A percentile compares a stretch with the other conserved stretches of the same genome.
phyloP scores from a whole-genome alignment of 2,797 vertebrate species.

The Falco novaeseelandiae region DNA sequence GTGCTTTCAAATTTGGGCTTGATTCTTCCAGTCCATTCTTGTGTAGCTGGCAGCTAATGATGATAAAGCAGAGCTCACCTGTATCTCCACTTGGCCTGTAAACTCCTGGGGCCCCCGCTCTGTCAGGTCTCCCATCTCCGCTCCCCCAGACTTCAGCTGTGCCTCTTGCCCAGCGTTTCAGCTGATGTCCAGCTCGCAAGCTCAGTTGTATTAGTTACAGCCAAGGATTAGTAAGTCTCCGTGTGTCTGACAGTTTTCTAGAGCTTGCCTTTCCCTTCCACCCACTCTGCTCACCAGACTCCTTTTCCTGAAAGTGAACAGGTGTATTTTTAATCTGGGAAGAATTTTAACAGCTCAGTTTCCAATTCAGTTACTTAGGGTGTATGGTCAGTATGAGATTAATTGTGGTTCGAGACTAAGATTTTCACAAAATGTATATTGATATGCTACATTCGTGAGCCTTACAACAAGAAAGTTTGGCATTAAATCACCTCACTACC shows the following conservation, averaged over 20 bases:
- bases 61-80: neutral
- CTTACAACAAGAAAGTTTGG: neutral
- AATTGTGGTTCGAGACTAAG: neutral
- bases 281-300: neutral
- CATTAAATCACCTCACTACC: neutral
- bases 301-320: neutral
- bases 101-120: neutral
- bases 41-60: neutral
- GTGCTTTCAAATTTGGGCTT: neutral
- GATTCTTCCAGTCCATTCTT: neutral
- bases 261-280: neutral
- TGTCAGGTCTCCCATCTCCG: neutral
- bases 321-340: slow-evolving; percentile 53
- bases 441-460: neutral
- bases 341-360: neutral
- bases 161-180: neutral
- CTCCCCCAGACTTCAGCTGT: neutral
- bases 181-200: neutral
- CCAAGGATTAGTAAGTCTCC: neutral
- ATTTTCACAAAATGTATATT: neutral
- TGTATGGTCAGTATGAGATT: neutral
- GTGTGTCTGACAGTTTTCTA: neutral
- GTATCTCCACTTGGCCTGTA: neutral
- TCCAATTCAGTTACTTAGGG: neutral
- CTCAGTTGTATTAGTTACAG: neutral